Evolutionary conservation across 2,113 vertebrate genomes (phyloP), one percentile per base, ranked within the genome.

Genomic region (Sander lucioperca): DNA sequence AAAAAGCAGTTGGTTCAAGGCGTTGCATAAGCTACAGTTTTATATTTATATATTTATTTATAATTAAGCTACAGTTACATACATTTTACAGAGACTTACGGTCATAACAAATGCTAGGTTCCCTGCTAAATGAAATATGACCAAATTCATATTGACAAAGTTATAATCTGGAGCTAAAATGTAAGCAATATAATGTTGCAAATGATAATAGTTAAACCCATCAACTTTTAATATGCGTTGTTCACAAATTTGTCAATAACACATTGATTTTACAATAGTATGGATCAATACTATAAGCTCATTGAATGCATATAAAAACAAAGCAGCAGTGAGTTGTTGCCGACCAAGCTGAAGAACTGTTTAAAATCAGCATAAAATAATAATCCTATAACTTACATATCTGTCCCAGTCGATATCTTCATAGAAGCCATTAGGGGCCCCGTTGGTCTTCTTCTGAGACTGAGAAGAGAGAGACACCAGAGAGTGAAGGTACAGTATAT

Each of bases 321-420:
- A 39, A 50, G 15, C 48, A 58, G 18, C 61, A 50, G 3, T 0
- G 11, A 39, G 33, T 33, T 19, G 10, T 12, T 8, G 14, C 33
- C 4, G 0, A 67, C 11, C 6, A 53, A 54, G 6, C 1, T 21
- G n/a, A 71, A 57, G 5, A 12, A 50, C 25, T 5, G 23, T 8
- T 53, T 53, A 21, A 86, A 85, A 25, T 48, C 5, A 50, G 21
- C 0, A 4, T 27, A 16, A 48, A 79, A 58, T 54, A 71, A 61
- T 39, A 30, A 36, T 53, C 3, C 19, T 16, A 76, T 6, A 91
- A 96, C 97, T 99, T 91, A 99, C 98, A 0, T 98, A 99, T 98
- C 98, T 95, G 65, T 99, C 98, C 98, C 98, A 99, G 93, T 99
- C 98, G 30, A 99, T 99, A 92, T 99, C 98, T 0, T 95, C 97